phyloP scores from a whole-genome alignment of 2,888 invertebrate genomes.

The Tetragnatha montana region DNA sequence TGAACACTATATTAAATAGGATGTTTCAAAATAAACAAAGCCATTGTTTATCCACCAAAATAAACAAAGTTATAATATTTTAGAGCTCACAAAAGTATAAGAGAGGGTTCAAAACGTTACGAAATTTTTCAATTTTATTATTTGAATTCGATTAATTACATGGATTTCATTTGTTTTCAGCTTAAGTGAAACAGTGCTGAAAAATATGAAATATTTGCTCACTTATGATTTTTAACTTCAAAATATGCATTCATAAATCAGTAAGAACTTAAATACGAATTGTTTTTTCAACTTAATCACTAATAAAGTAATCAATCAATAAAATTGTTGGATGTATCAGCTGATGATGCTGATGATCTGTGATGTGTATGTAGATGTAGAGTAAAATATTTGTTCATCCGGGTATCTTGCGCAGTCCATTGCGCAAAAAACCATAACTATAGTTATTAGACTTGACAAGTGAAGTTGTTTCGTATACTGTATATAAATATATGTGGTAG shows the following conservation, averaged over 20 bases:
- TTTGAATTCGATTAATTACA: too few species aligned
- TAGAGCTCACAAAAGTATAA: too few species aligned
- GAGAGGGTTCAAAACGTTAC: too few species aligned
- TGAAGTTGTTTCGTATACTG: conserved; percentile 60
- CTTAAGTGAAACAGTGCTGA: background rate
- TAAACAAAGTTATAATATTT: too few species aligned
- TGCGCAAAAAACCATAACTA: conserved; percentile 65
- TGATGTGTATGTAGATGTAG: conserved; percentile 64
- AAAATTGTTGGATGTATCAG: background rate
- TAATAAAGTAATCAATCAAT: too few species aligned
- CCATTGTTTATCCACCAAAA: too few species aligned
- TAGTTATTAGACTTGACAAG: conserved; percentile 68
- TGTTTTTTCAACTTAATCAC: background rate
- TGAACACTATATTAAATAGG: too few species aligned
- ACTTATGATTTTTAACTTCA: background rate
- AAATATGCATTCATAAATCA: too few species aligned
- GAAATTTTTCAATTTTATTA: background rate
- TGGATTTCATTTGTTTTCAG: background rate
- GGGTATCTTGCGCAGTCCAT: conserved; percentile 67
- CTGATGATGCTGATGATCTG: conserved; percentile 63
- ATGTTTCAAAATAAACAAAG: too few species aligned
- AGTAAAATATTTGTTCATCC: conserved; percentile 65
- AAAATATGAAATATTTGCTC: background rate
- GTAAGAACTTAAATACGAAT: background rate
- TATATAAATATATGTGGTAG: conserved; percentile 60